Percentiles rank a stretch among this genome's conserved stretches.
These are phyloP conservation scores for Protodeltote pygarga DNA, from an alignment of 2,888 invertebrate genomes.

Conservation along the genomic window DNA sequence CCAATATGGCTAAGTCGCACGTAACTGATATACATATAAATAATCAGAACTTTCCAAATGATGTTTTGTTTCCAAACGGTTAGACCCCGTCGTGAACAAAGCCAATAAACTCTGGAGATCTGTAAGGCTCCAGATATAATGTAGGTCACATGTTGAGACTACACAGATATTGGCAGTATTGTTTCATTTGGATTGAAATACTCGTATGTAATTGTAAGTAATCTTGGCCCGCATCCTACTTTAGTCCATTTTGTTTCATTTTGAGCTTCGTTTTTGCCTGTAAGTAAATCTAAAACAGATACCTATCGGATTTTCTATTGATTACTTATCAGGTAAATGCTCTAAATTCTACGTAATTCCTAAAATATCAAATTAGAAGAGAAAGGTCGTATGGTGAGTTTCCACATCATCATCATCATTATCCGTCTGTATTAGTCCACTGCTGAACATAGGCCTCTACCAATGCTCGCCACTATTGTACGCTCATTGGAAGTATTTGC, in stretches of 20 bases:
- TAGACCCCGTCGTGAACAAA: conserved; percentile 13
- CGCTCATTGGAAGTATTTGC: too few relatives aligned
- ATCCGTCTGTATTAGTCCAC: too few relatives aligned
- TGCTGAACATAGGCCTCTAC: too few relatives aligned
- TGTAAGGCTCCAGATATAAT: conserved; percentile 17
- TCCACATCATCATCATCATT: too few relatives aligned
- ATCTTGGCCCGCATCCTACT: conserved; percentile 2
- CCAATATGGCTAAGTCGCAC: conserved; percentile 15
- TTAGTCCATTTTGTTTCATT: not conserved
- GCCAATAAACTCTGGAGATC: conserved; percentile 13
- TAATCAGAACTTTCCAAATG: conserved; percentile 11
- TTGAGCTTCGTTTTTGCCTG: not conserved
- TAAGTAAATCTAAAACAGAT: not conserved
- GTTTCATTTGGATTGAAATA: not conserved
- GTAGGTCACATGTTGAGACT: conserved; percentile 18
- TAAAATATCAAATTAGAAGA: too few relatives aligned
- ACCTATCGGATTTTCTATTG: not conserved
- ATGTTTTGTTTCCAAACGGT: conserved; percentile 13
- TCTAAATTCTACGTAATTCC: too few relatives aligned
- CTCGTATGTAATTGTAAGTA: not conserved
- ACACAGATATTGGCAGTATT: conserved; percentile 1
- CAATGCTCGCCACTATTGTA: too few relatives aligned
- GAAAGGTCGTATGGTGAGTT: too few relatives aligned
- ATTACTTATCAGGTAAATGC: not conserved
- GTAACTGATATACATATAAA: conserved; percentile 11